Percentiles rank a stretch among this genome's conserved stretches.
Conservation (phyloP, 1,140 invertebrate genomes). For the Bombus ignitus region DNA sequence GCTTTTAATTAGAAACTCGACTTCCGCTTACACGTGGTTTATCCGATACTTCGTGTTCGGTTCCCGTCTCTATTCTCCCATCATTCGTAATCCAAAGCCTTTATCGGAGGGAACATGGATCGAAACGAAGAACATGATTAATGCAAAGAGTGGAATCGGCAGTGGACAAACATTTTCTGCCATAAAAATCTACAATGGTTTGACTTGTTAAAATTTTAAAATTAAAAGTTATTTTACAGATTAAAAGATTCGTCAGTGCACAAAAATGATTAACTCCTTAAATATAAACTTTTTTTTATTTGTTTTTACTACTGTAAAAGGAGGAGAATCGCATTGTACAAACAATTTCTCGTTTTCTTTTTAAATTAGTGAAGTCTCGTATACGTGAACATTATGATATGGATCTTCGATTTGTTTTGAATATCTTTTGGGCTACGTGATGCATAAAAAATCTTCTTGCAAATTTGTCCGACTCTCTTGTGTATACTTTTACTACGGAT, state of each 20-base stretch:
- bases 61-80: background rate
- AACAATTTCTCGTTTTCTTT: background rate
- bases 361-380: background rate
- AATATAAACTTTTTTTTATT: too few relatives aligned
- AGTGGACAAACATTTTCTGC: too few relatives aligned
- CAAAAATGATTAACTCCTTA: too few relatives aligned
- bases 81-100: constrained; percentile 41
- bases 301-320: too few relatives aligned
- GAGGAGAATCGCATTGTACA: too few relatives aligned
- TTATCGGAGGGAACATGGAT: background rate
- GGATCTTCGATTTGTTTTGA: background rate
- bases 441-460: background rate
- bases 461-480: constrained; percentile 1
- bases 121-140: too few relatives aligned
- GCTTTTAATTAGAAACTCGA: constrained; percentile 70
- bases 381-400: background rate
- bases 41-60: constrained; percentile 43
- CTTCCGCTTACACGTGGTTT: constrained; percentile 57
- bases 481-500: background rate
- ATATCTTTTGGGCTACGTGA: too few relatives aligned
- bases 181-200: too few relatives aligned
- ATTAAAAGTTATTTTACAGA: too few relatives aligned
- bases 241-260: too few relatives aligned
- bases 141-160: too few relatives aligned
- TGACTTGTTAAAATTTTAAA: too few relatives aligned